Conservation (phyloP, 2,888 invertebrate species). For the Metacarcinus magister region DNA sequence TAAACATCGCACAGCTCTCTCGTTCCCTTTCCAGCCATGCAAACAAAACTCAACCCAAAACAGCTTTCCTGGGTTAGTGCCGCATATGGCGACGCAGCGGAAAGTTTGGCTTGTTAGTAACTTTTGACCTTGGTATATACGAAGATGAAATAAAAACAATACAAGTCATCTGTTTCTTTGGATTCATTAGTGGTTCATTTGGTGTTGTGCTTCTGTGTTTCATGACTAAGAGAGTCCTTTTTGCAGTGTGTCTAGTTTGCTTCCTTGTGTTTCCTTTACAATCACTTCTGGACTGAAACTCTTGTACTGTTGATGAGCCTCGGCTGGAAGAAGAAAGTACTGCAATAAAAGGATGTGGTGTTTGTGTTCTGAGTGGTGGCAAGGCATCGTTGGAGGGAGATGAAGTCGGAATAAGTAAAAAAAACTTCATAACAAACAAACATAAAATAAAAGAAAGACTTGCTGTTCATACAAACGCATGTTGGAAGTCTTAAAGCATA, state of each 20-base stretch:
- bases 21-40: not conserved
- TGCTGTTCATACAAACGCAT: not conserved
- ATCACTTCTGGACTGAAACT: not conserved
- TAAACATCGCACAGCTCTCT: not conserved
- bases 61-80: not conserved
- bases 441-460: not conserved
- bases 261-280: slow-evolving; percentile 4
- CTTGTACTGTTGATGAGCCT: not conserved
- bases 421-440: not conserved
- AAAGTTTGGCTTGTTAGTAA: not conserved
- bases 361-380: not conserved
- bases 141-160: not conserved
- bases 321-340: not conserved
- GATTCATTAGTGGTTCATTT: not conserved
- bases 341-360: slow-evolving; percentile 16
- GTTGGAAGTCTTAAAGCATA: not conserved
- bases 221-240: not conserved
- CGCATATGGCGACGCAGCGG: not conserved
- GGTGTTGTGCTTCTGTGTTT: not conserved
- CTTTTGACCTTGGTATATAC: not conserved
- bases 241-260: not conserved
- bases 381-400: not conserved
- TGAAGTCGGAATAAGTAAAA: not conserved
- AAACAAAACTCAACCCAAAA: not conserved
- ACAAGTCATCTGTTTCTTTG: not conserved